Evolutionary conservation across 2,113 vertebrate genomes (phyloP), one percentile per base, ranked within the genome.

Genomic region (Pavo muticus): DNA sequence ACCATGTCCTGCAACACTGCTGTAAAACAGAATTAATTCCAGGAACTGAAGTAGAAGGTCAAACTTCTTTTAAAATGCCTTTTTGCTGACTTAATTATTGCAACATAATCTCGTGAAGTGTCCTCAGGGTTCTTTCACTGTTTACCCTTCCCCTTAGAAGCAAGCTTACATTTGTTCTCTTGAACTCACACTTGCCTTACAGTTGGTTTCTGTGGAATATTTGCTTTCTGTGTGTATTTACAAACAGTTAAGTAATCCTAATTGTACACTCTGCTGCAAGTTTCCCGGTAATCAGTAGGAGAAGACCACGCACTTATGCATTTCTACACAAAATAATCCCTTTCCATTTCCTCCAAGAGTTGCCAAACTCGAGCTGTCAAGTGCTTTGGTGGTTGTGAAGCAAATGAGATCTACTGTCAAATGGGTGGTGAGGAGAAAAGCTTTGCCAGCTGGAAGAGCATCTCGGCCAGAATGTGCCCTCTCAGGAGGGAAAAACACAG

Each of bases 1-100:
- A 72, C 56, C 42, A n/a, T 63, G 23, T n/a, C 35, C 60, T 17
- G n/a, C n/a, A 69, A 57, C 19, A 5, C 6, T 77, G 64, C 1
- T 1, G 64, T 50, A 42, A 86, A 73, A 80, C 54, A 2, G 6
- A 9, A 10, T 44, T 35, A n/a, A 30, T 80, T 83, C 45, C 61
- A 76, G 86, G 64, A 86, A 40, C 67, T 59, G 82, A 79, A 86
- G 47, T 9, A n/a, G 45, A 63, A 94, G 47, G 47, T 83, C 23
- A 40, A 2, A 9, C 35, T 42, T 48, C 59, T 72, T 87, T 21
- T 65, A 59, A 88, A 79, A 56, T 1, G 4, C 6, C 3, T 29
- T 60, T 35, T 60, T 73, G 29, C 39, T 50, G 48, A 64, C 45
- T 70, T 30, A 57, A 25, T 68, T 23, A 15, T 42, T 10, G 4